Base-by-base conservation (phyloP, 2,888 invertebrate species). In the Drosophila glabriapex region DNA sequence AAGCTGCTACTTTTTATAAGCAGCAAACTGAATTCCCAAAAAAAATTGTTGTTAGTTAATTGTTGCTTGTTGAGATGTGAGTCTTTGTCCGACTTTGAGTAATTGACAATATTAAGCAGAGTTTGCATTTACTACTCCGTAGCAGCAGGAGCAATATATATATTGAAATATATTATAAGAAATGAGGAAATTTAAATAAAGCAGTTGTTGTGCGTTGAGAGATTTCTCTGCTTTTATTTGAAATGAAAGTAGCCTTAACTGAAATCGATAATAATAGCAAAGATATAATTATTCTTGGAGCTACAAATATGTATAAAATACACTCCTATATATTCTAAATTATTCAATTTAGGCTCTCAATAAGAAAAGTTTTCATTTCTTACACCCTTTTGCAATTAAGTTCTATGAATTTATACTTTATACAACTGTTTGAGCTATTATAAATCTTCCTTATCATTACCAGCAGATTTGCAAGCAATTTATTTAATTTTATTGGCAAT, bases 1-100 rank as follows among this genome's bases (percentile, higher is more conserved):
- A 67, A 76, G 68, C 69, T 55, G 60, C 43, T 73, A 76, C 75
- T 82, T 73, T 50, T 66, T 52, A 33, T 19, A 78, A 62, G 61
- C 59, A 59, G 43, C 41, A 54, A 66, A 58, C 59, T 50, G 22
- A 43, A 46, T 58, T 28, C 43, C 33, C 29, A 37, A 9, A 37
- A 4, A 35, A 28, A 49, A 22, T 25, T 43, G 52, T 37, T 37
- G 0, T 7, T 19, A 1, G 37, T 37, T 19, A 37, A 16, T 19
- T 37, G 37, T 64, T 68, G 19, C 4, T 16, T 6, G 4, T 29
- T 46, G 53, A 25, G 39, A 14, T 35, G 35, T 35, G 35, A 35
- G 35, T 14, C 14, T 35, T 35, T 35, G 33, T 5, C 35, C 35
- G 14, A 35, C 35, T 35, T 35, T 35, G 35, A 35, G 35, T 35